Conservation (phyloP, 2,113 vertebrate species). For the Brienomyrus longianalis region DNA sequence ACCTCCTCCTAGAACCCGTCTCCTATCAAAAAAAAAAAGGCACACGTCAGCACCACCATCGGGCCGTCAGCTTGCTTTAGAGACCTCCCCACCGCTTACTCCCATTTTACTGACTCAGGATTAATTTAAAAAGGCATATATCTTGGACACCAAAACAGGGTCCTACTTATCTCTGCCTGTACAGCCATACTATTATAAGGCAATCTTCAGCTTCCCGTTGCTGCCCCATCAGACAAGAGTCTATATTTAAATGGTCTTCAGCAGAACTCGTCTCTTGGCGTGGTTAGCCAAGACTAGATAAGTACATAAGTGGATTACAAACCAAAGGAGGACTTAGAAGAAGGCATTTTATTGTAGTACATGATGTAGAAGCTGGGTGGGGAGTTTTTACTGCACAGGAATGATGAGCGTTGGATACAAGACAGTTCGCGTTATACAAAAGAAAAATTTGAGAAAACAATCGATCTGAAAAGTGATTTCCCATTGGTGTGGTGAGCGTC, state of each 20-base stretch:
- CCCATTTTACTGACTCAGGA: neutral
- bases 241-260: neutral
- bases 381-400: neutral
- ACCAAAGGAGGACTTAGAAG: neutral
- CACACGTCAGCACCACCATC: neutral
- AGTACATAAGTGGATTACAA: neutral
- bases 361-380: neutral
- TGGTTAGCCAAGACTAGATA: neutral
- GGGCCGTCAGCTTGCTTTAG: neutral
- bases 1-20: neutral
- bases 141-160: neutral
- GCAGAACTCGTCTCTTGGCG: neutral
- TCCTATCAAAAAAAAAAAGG: neutral
- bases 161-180: neutral
- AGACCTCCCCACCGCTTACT: neutral
- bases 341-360: slow-evolving; percentile 10
- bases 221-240: neutral
- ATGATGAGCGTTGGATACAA: neutral
- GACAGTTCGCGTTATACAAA: neutral
- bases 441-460: neutral
- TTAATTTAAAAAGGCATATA: neutral
- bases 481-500: neutral
- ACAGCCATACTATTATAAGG: neutral
- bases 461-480: neutral
- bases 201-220: neutral